Conservation (phyloP, 1,140 invertebrate genomes). For the Cherax quadricarinatus region DNA sequence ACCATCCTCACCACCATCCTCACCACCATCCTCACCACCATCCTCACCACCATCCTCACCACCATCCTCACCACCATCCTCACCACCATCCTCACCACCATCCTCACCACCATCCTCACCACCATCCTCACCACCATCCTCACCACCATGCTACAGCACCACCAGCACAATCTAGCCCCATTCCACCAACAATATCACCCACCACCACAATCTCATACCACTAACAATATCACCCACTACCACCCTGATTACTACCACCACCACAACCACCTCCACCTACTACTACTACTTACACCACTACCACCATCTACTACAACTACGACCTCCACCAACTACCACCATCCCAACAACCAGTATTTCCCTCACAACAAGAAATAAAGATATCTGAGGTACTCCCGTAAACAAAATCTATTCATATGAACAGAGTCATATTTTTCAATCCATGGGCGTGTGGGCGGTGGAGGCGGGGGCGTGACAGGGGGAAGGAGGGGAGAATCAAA, state of each 20-base stretch:
- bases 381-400: neutral
- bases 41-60: no score
- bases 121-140: no score
- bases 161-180: neutral
- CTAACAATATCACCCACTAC: neutral
- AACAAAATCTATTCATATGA: constrained; percentile 29
- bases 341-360: no score
- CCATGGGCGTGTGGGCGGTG: neutral
- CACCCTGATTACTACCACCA: neutral
- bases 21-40: no score
- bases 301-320: neutral
- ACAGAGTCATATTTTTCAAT: constrained; percentile 26
- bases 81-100: no score
- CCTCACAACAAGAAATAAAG: neutral
- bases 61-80: no score
- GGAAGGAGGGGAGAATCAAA: neutral
- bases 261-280: neutral
- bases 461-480: neutral
- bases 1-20: no score
- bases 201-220: no score
- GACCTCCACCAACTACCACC: neutral
- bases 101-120: no score
- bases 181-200: neutral
- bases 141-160: no score
- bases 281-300: neutral